Conservation (phyloP, 2,888 invertebrate genomes). For the Rambutsinella grinnellia region DNA sequence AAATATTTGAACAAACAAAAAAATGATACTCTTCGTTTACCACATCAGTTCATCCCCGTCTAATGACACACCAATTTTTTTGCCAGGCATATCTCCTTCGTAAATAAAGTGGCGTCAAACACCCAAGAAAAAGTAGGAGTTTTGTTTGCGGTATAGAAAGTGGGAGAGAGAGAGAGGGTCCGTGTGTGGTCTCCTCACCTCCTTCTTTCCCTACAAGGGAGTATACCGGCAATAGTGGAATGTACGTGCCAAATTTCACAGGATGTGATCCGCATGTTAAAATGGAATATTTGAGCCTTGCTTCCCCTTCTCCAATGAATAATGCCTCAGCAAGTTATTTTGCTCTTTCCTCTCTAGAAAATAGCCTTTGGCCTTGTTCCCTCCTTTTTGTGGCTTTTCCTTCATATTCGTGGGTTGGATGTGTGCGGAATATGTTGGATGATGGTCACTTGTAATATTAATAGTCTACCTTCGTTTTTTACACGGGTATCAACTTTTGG, state of each 20-base stretch:
- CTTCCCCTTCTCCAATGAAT: conserved; percentile 37
- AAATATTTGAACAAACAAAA: too few species aligned
- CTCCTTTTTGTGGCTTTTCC: conserved; percentile 43
- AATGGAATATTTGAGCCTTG: conserved; percentile 39
- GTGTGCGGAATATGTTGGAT: conserved; percentile 27
- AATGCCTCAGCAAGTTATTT: conserved; percentile 45
- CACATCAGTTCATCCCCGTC: too few species aligned
- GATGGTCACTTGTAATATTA: conserved; percentile 44
- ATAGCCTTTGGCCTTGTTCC: conserved; percentile 48
- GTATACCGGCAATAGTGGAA: conserved; percentile 17
- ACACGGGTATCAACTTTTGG: too few species aligned
- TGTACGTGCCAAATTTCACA: conserved; percentile 54
- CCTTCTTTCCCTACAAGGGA: conserved; percentile 28
- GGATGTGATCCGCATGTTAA: conserved; percentile 50
- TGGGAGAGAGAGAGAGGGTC: conserved; percentile 7
- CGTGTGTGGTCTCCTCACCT: conserved; percentile 36
- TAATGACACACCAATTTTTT: too few species aligned
- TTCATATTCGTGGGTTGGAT: conserved; percentile 19
- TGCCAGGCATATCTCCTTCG: too few species aligned
- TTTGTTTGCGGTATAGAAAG: conserved; percentile 29
- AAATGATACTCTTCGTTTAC: too few species aligned
- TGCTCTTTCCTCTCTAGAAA: conserved; percentile 35
- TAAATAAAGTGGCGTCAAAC: too few species aligned
- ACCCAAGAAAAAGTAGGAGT: conserved; percentile 5
- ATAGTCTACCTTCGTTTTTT: conserved; percentile 20